These are phyloP conservation scores for Brachionus sp. DNA, from an alignment of 1,140 invertebrate species.

Conservation along the genomic window DNA sequence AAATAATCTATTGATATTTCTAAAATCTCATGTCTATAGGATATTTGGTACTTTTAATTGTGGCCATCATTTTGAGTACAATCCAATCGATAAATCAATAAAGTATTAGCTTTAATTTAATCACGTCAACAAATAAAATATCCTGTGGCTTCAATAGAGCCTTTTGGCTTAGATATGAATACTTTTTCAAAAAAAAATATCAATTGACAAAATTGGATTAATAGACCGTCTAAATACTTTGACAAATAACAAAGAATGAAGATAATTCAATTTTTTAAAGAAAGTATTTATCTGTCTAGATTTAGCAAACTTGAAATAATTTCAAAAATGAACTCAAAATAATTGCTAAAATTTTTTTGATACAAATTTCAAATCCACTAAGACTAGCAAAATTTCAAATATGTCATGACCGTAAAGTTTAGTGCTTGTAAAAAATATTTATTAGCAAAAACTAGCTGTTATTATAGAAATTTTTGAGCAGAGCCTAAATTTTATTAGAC, in stretches of 20 bases:
- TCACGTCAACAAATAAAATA: background rate
- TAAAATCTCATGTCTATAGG: conserved; percentile 30
- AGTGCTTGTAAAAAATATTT: background rate
- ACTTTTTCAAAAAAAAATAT: conserved; percentile 17
- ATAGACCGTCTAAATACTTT: background rate
- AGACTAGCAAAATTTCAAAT: background rate
- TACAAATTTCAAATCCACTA: background rate
- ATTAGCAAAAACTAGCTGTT: background rate
- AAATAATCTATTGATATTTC: background rate
- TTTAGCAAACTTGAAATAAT: background rate
- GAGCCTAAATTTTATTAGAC: background rate
- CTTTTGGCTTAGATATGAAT: background rate
- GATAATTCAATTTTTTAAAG: background rate
- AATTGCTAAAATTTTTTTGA: background rate
- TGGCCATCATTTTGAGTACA: background rate
- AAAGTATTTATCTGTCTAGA: background rate
- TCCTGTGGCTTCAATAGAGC: background rate
- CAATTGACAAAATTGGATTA: conserved; percentile 12
- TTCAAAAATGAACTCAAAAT: background rate
- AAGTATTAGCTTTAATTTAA: background rate
- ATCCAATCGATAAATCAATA: conserved; percentile 12
- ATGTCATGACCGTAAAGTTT: background rate
- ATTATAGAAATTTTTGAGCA: background rate
- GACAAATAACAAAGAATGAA: background rate
- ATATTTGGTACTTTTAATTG: conserved; percentile 6